These are phyloP conservation scores for Onthophagus sagittarius DNA, from an alignment of 2,888 invertebrate genomes.

Conservation along the genomic window DNA sequence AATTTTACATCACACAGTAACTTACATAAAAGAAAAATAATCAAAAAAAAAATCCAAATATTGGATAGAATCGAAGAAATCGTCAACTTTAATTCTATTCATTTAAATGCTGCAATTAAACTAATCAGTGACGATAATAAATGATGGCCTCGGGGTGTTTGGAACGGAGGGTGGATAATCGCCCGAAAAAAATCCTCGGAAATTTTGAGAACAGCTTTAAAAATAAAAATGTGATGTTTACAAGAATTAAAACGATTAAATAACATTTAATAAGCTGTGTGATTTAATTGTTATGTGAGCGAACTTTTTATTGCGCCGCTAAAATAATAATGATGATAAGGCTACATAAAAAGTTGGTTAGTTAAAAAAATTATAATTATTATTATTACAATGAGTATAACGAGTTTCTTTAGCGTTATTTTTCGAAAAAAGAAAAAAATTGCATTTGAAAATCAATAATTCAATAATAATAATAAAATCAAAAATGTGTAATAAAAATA, in stretches of 20 bases:
- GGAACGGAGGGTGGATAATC: slow-evolving; percentile 23
- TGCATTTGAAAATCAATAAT: not conserved
- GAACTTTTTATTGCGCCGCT: not conserved
- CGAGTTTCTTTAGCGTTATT: not conserved
- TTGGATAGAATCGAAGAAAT: slow-evolving; percentile 1
- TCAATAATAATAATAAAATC: not conserved
- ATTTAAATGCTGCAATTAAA: not conserved
- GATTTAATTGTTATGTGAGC: not conserved
- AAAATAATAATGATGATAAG: not conserved
- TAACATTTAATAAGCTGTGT: not conserved
- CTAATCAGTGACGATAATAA: slow-evolving; percentile 12
- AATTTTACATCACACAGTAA: not conserved
- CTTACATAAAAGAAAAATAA: not conserved
- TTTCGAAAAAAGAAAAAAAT: not conserved
- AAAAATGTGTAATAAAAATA: too few relatives aligned
- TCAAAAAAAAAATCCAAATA: not conserved
- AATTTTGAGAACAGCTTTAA: slow-evolving; percentile 15
- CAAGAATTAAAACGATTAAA: slow-evolving; percentile 13
- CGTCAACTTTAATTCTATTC: not conserved
- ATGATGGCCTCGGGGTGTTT: slow-evolving; percentile 23
- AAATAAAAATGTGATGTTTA: slow-evolving; percentile 16
- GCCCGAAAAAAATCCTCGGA: slow-evolving; percentile 14
- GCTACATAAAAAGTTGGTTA: not conserved
- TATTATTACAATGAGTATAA: not conserved
- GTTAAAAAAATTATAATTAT: not conserved